A percentile compares a stretch with the other conserved stretches of the same genome.
phyloP scores from a whole-genome alignment of 2,888 invertebrate genomes.

The Dryobotodes eremita region DNA sequence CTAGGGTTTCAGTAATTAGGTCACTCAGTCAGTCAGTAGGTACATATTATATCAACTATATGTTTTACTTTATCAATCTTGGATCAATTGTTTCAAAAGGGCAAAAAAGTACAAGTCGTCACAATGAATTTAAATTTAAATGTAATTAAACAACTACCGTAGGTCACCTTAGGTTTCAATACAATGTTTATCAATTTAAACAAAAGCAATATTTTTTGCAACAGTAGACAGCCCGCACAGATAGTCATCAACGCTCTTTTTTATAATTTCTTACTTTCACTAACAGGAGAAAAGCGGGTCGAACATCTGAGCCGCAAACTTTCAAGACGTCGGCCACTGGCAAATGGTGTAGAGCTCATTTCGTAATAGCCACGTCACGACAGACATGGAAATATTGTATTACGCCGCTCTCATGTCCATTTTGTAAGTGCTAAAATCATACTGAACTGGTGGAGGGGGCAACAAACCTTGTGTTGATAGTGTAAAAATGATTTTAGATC shows the following conservation, averaged over 20 bases:
- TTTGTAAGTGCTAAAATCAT: conserved; percentile 42
- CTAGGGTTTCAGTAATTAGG: not conserved
- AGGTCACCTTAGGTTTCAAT: conserved; percentile 3
- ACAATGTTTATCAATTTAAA: not conserved
- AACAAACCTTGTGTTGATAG: conserved; percentile 29
- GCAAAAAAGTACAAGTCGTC: not conserved
- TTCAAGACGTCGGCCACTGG: conserved; percentile 73
- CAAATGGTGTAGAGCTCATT: conserved; percentile 77
- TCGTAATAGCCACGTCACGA: conserved; percentile 74
- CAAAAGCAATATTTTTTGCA: conserved; percentile 17
- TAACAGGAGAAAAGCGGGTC: conserved; percentile 82
- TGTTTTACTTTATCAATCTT: not conserved
- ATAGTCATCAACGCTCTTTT: conserved; percentile 65
- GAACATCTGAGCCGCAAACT: conserved; percentile 77
- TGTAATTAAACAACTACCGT: not conserved
- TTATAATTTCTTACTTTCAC: conserved; percentile 82
- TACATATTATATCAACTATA: not conserved
- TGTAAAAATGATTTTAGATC: conserved; percentile 25
- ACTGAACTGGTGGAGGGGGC: conserved; percentile 25
- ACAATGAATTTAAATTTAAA: conserved; percentile 6
- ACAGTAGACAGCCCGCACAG: conserved; percentile 19
- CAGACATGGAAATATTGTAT: conserved; percentile 61
- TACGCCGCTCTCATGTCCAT: conserved; percentile 40
- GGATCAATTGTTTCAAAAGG: not conserved
- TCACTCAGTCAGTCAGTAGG: not conserved